Percentiles rank a stretch among this genome's conserved stretches.
Conservation (phyloP, 2,888 invertebrate species). For the Clanis bilineata region DNA sequence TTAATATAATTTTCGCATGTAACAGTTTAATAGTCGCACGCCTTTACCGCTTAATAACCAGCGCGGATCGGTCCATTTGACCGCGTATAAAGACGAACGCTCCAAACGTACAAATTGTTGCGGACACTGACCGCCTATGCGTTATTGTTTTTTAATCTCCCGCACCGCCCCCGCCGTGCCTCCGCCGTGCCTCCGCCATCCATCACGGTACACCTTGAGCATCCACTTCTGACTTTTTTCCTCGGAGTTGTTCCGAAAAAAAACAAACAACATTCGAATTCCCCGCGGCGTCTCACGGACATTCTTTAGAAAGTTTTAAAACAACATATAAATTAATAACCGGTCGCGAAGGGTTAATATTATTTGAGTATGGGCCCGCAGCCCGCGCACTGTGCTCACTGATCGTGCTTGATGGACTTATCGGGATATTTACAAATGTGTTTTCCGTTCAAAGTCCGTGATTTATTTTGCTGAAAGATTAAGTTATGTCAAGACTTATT, state of each 20-base stretch:
- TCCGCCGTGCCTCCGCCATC: conserved; percentile 62
- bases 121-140: conserved; percentile 65
- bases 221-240: conserved; percentile 44
- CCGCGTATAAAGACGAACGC: conserved; percentile 61
- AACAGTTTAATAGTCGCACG: conserved; percentile 8
- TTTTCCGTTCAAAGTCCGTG: not conserved
- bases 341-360: conserved; percentile 35
- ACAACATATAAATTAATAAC: conserved; percentile 75
- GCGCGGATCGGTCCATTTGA: not conserved
- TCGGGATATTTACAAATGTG: not conserved
- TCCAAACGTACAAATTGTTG: conserved; percentile 65
- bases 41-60: conserved; percentile 1
- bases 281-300: conserved; percentile 68
- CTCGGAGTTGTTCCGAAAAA: conserved; percentile 51
- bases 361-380: conserved; percentile 21
- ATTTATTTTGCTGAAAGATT: not conserved
- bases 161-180: conserved; percentile 66
- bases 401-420: not conserved
- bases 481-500: not conserved
- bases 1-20: conserved; percentile 3
- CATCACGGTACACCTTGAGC: conserved; percentile 50
- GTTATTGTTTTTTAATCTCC: conserved; percentile 80
- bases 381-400: not conserved
- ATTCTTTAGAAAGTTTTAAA: conserved; percentile 65
- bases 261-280: conserved; percentile 34